Evolutionary conservation across 2,113 vertebrate species (phyloP), one percentile per base, ranked within the genome.

Genomic region (Cariama cristata): DNA sequence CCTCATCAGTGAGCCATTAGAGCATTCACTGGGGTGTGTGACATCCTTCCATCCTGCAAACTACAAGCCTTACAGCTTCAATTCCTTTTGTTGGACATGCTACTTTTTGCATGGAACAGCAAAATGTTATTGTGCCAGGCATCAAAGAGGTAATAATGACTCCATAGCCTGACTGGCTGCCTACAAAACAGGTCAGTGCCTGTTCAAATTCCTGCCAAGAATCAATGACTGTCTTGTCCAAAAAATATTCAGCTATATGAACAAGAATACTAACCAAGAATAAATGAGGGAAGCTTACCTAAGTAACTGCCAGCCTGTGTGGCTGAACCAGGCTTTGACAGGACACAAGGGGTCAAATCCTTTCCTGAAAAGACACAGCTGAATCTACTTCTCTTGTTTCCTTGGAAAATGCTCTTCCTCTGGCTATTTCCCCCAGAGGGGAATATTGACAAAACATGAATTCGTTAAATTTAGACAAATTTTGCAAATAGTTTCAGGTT

Each of bases 91-190:
- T 44, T 68, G 47, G 28, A 64, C 24, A 44, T 42, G 77, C 14
- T 82, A 44, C 66, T 76, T 96, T 91, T 93, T 95, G n/a, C 85
- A 60, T 40, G n/a, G 44, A 93, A 82, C 23, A 52, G 58, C 40
- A 88, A 90, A 82, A 88, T 30, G 18, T 85, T 72, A 60, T 64
- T 85, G 60, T 87, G 62, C 16, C 38, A 44, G 26, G 66, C 58
- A 79, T 88, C 90, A 92, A 93, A 91, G 81, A 35, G 52, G 22
- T 30, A 92, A 63, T 74, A 63, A 44, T 14, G 49, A 79, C 33
- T 79, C 66, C 13, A 16, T 7, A 79, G 62, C 66, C 71, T 90
- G n/a, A 44, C 18, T 72, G 62, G 14, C 33, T 93, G 86, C 53
- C 66, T 58, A 73, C 38, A 66, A 79, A 66, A 66, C 35, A 60